Evolutionary conservation across 2,888 invertebrate genomes (phyloP), one percentile per base, ranked within the genome.

Genomic region (Acrobeloides nanus): DNA sequence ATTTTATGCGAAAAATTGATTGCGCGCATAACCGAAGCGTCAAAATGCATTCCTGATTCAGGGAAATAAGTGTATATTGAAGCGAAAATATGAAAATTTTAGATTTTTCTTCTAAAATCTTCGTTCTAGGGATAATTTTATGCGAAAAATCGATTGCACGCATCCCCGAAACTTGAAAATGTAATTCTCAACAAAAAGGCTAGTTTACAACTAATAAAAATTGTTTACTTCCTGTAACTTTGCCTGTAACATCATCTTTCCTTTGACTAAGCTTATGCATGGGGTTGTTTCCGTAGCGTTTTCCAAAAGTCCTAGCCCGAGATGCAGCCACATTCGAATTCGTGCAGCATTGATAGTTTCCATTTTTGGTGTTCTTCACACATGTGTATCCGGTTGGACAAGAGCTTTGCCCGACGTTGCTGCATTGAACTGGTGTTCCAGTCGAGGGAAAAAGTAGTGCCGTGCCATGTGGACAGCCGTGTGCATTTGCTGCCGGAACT

Each of bases 371-470:
- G 20, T 46, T 48, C n/a, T 42, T 32, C 20, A 61, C 46, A 39
- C 66, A 68, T 25, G 47, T 48, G 53, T 64, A 70, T 26, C 67
- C 65, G 15, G 57, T 38, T 7, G 69, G 69, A 40, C 69, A 69
- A 10, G 62, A 58, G 51, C 68, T 62, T n/a, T 51, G 37, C 15
- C 60, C 57, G 18, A 35, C 53, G 37, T 52, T 31, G 24, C 59
- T 57, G 55, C 70, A 70, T 26, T 71, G 69, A 2, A 70, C 70
- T 32, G 70, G 69, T 4, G 66, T 66, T 44, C 68, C 69, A 6
- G 68, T 70, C 6, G 69, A 66, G 20, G 70, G 70, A 61, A 70
- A 70, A 7, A 70, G 56, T 8, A 71, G 61, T 6, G 70, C 66
- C 17, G 48, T 51, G 23, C 70, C 68, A 2, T 53, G 48, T 2